Evolutionary conservation across 2,113 vertebrate genomes (phyloP).

Genomic region (Brachirus orientalis): DNA sequence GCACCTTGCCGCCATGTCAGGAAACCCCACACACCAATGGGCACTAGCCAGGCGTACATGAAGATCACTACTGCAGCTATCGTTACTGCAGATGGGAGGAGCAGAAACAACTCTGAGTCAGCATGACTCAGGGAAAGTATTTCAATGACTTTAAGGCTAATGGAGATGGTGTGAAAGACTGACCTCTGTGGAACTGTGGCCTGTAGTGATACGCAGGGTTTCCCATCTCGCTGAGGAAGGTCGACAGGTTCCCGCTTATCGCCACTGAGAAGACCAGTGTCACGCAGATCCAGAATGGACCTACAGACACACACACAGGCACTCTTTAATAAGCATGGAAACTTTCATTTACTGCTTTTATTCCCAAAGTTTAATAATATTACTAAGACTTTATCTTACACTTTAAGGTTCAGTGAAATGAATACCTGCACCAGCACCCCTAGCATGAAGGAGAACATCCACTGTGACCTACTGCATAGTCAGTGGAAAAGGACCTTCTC

Average conservation of each 20-base stretch:
- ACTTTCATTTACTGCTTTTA: no score
- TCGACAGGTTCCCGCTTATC: constrained; percentile 85
- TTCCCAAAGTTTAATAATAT: no score
- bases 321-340: no score
- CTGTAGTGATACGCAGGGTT: constrained; percentile 81
- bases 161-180: neutral
- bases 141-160: neutral
- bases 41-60: constrained; percentile 89
- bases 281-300: constrained; percentile 92
- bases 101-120: neutral
- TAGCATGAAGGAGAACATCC: no score
- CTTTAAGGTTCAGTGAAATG: no score
- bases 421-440: no score
- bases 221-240: constrained; percentile 74
- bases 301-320: constrained; percentile 58
- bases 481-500: no score
- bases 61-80: constrained; percentile 86
- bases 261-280: constrained; percentile 87
- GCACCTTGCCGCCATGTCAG: constrained; percentile 84
- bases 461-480: no score
- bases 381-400: no score
- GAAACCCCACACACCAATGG: constrained; percentile 86
- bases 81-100: constrained; percentile 74
- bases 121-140: neutral
- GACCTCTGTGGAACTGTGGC: constrained; percentile 90